Evolutionary conservation across 1,140 invertebrate genomes (phyloP), one percentile per base, ranked within the genome.

Genomic region (Mycetomoellerius zeteki): DNA sequence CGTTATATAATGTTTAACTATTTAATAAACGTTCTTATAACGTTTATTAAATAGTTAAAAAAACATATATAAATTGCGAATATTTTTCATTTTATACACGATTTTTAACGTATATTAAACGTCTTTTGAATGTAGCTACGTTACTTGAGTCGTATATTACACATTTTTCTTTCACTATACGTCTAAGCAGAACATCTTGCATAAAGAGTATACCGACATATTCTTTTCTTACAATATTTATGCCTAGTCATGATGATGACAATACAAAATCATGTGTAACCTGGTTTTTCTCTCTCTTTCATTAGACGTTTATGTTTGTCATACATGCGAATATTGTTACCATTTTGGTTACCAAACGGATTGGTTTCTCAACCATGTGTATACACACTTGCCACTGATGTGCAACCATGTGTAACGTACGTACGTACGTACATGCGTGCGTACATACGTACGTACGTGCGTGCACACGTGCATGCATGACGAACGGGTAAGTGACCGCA

Each of bases 401-500:
- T 37, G 33, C 33, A 37, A 37, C 33, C 47, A 19, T 10, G 21
- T 4, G 16, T 27, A 33, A 21, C 19, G n/a, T 78, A 24, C 24
- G 19, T 43, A 10, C 19, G 30, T 65, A 7, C 8, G 7, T 65
- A 1, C 19, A 6, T 33, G 19, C 19, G 30, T 67, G 10, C 50
- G 27, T n/a, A 7, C 24, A 1, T 71, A 10, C 24, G n/a, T 72
- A 12, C 24, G 16, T 27, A 19, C 33, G 73, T 76, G 21, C 33
- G 24, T 77, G 27, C 19, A 12, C n/a, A 14, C 58, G 12, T 78
- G 60, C 37, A 10, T 47, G 14, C 1, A 10, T 54, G 50, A 21
- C 16, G 37, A 60, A 76, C 86, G 91, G 92, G 92, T 93, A 91
- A 92, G 87, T 90, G 89, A 93, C 89, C 88, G 91, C 75, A 64